phyloP scores from a whole-genome alignment of 2,888 invertebrate genomes.

The Polietes domitor region DNA sequence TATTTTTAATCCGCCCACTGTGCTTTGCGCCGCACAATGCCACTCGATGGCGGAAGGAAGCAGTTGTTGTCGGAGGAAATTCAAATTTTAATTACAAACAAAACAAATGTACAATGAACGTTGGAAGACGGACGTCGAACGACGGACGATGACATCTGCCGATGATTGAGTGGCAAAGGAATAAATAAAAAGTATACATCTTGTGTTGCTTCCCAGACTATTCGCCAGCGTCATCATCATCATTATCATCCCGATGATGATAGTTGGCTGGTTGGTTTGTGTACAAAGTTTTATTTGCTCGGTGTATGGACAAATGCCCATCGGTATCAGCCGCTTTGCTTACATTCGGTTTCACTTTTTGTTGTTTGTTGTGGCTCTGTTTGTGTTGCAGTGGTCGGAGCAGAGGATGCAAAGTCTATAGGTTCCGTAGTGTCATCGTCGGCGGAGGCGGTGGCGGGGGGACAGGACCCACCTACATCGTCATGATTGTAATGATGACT shows the following conservation, averaged over 20 bases:
- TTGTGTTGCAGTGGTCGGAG: slow-evolving; percentile 3
- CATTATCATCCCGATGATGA: background rate
- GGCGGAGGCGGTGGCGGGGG: background rate
- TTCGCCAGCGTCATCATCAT: slow-evolving; percentile 22
- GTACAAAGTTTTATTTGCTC: slow-evolving; percentile 21
- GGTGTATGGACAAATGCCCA: slow-evolving; percentile 28
- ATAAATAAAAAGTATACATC: slow-evolving; percentile 12
- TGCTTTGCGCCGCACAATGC: too few relatives aligned
- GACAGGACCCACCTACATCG: background rate
- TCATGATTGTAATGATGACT: slow-evolving; percentile 38
- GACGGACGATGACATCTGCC: slow-evolving; percentile 4
- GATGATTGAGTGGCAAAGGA: slow-evolving; percentile 21
- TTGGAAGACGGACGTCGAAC: too few relatives aligned
- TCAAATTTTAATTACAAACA: slow-evolving; percentile 62
- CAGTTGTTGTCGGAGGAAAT: slow-evolving; percentile 62
- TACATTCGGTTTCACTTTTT: slow-evolving; percentile 37
- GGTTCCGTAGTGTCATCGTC: background rate
- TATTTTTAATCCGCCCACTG: too few relatives aligned
- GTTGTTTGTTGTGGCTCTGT: slow-evolving; percentile 30
- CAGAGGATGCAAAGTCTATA: slow-evolving; percentile 23
- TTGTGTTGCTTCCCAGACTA: background rate
- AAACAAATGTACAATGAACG: slow-evolving; percentile 1
- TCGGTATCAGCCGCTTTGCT: slow-evolving; percentile 14
- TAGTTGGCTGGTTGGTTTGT: background rate
- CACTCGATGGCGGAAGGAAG: slow-evolving; percentile 55